Evolutionary conservation across 2,888 invertebrate genomes (phyloP), one percentile per base, ranked within the genome.

Genomic region (Ormyrus pomaceus): DNA sequence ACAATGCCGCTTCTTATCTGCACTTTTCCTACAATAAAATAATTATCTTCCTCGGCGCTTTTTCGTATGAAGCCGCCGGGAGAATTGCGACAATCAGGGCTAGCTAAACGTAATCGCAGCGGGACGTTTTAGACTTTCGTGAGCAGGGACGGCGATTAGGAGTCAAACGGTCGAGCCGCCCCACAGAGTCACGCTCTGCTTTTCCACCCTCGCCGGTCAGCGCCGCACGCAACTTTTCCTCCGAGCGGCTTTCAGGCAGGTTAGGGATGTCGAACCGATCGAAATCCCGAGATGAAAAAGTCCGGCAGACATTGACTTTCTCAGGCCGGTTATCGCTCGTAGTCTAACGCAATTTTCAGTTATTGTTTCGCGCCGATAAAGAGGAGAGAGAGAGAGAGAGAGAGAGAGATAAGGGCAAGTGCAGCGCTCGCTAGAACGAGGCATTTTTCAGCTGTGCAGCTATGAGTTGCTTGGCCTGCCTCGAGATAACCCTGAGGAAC

Each of bases 401-500:
- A 64, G n/a, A 64, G 5, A n/a, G 11, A 64, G 11, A 48, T 7
- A 51, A 66, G 66, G 6, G 19, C 65, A 62, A 59, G 62, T 46
- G 62, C 62, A 62, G 72, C 56, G 46, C 8, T 5, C n/a, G n/a
- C 53, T 34, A 34, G 34, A n/a, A 51, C 53, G n/a, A 6, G n/a
- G 56, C 64, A 82, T 34, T 34, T 34, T 34, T 34, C 34, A 34
- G 34, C 34, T 34, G 34, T 34, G 34, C 34, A 34, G 34, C 34
- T 34, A 34, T 34, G 89, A 87, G 90, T 90, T 90, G 90, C 87
- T 89, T 90, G 90, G 88, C 90, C 79, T 82, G 88, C 84, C 85
- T 87, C 84, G 83, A 87, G 90, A 90, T 90, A 90, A 90, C 90
- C 90, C 90, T 90, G 89, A 89, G 86, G 87, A 88, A 87, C 85